Conservation (phyloP, 2,888 invertebrate genomes). For the Cephus sareptanus region DNA sequence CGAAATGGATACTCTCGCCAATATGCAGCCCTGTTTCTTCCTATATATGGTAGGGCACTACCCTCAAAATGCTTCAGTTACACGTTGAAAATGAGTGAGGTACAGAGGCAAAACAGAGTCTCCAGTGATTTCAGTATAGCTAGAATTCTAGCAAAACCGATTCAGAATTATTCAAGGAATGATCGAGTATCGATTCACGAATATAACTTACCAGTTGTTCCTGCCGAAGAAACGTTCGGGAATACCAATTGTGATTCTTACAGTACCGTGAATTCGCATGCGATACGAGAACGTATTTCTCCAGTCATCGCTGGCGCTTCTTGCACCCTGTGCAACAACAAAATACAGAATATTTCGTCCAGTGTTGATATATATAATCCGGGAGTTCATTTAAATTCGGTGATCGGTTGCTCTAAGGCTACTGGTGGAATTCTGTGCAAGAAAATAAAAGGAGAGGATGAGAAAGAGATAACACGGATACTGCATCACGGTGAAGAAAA, state of each 20-base stretch:
- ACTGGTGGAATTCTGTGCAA: background rate
- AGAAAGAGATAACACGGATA: background rate
- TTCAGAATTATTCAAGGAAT: slow-evolving; percentile 25
- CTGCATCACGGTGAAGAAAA: background rate
- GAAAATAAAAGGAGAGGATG: background rate
- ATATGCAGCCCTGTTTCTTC: slow-evolving; percentile 25
- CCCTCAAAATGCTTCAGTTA: slow-evolving; percentile 41
- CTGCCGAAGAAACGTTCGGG: background rate
- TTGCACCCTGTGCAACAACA: background rate
- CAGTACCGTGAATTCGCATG: background rate
- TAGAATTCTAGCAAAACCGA: slow-evolving; percentile 41
- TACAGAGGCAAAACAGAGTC: slow-evolving; percentile 28
- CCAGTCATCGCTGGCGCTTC: background rate
- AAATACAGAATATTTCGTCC: background rate
- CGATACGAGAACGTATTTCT: background rate
- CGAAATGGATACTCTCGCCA: slow-evolving; percentile 44
- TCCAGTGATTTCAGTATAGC: slow-evolving; percentile 57
- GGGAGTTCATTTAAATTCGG: background rate
- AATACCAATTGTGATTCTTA: background rate
- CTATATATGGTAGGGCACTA: slow-evolving; percentile 36
- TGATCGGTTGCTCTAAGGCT: background rate
- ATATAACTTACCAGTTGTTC: background rate
- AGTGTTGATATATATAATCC: background rate
- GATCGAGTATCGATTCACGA: background rate
- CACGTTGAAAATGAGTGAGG: slow-evolving; percentile 47